A percentile compares a stretch with the other conserved stretches of the same genome.
These are phyloP conservation scores for Actinemys pallida DNA, from an alignment of 2,113 vertebrate genomes.

Conservation along the genomic window DNA sequence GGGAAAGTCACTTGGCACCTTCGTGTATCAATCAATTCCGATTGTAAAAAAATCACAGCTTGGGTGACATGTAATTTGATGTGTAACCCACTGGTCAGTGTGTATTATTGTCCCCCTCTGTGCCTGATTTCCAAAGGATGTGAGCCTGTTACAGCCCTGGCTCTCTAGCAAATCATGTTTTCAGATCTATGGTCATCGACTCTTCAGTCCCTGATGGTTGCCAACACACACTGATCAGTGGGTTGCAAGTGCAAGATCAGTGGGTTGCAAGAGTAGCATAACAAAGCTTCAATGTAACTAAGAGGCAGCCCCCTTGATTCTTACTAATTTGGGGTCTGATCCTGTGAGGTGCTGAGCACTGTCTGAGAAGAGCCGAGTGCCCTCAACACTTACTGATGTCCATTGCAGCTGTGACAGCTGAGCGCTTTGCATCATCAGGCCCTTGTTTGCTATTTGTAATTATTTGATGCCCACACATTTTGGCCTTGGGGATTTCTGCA, in stretches of 20 bases:
- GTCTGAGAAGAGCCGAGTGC: fast-evolving
- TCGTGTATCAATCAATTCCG: not conserved
- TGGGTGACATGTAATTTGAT: not conserved
- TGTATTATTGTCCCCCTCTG: not conserved
- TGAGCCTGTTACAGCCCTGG: no score
- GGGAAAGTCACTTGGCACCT: not conserved
- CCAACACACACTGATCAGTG: not conserved
- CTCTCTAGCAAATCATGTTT: fast-evolving
- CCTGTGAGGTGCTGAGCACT: not conserved
- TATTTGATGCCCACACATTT: not conserved
- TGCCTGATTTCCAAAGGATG: not conserved
- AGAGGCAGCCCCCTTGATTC: not conserved
- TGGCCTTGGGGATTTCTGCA: not conserved
- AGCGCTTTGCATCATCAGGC: not conserved
- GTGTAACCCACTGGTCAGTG: not conserved
- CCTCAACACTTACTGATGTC: not conserved
- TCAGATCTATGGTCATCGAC: not conserved
- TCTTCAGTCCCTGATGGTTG: not conserved
- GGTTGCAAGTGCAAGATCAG: fast-evolving
- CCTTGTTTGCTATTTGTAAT: not conserved
- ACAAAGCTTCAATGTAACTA: not conserved
- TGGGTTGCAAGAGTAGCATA: not conserved
- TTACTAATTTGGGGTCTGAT: not conserved
- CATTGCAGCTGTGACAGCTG: not conserved
- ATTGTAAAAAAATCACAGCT: not conserved